Evolutionary conservation across 2,113 vertebrate species (phyloP), one percentile per base, ranked within the genome.

Genomic region (Rana temporaria): DNA sequence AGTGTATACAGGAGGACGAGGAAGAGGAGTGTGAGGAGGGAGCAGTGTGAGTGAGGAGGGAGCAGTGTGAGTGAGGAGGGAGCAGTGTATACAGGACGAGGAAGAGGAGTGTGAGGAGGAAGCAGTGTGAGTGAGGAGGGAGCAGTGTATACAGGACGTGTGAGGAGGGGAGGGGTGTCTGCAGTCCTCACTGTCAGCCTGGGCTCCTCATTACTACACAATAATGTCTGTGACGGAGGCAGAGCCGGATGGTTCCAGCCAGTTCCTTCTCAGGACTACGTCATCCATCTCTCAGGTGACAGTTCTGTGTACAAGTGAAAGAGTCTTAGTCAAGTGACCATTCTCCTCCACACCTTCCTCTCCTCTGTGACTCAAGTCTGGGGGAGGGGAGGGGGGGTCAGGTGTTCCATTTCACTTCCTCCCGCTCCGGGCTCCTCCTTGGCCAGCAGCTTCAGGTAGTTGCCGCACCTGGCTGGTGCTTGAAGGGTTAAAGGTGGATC

Each of bases 391-490:
- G 86, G 86, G 79, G 89, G 78, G 15, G 20, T 81, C 84, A 56
- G 81, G 22, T 60, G 26, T 90, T 26, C 85, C 85, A 87, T 93
- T 95, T 86, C 93, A 94, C 90, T 96, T 96, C 94, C 93, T 93
- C 94, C 85, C 83, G 85, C 32, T 6, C 32, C 52, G 74, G 86
- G 85, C 84, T 87, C 74, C 74, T 69, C 67, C 53, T 52, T 57
- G 32, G 16, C 16, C 18, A 60, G 1, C 89, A 88, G 86, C 88
- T 85, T 84, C 9, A 82, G 26, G 78, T 84, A 88, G 84, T 82
- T n/a, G 16, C 14, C 60, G 11, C 86, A 88, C 87, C 90, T 88
- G 86, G 77, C 83, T 26, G 78, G 81, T 71, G 52, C 82, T 72
- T 48, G 78, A 42, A 6, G 85, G 82, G 86, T 90, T 90, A 88